Evolutionary conservation across 1,140 invertebrate species (phyloP).

Genomic region (Drosophila tropicalis): DNA sequence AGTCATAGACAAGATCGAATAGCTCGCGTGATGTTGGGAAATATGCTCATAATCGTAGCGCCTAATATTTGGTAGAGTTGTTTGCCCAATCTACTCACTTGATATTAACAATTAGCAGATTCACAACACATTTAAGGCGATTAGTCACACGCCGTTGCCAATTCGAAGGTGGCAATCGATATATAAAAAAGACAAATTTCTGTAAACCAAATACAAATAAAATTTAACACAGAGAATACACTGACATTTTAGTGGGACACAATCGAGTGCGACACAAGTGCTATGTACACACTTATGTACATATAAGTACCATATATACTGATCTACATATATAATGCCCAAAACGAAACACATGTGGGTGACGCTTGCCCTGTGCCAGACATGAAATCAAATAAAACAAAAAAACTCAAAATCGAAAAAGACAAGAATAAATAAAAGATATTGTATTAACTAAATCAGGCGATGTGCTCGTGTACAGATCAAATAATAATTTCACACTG

Average conservation of each 20-base stretch:
- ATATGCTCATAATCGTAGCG: slow-evolving; percentile 5
- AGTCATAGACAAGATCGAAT: background rate
- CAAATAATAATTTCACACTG: background rate
- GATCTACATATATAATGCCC: slow-evolving; percentile 34
- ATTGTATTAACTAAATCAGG: slow-evolving; percentile 42
- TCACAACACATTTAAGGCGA: slow-evolving; percentile 46
- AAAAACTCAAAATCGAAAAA: slow-evolving; percentile 8
- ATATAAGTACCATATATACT: slow-evolving; percentile 13
- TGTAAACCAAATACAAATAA: slow-evolving; percentile 26
- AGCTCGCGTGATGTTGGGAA: slow-evolving; percentile 36
- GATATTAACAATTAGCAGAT: slow-evolving; percentile 65
- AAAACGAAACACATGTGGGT: slow-evolving; percentile 44
- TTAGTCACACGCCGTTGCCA: slow-evolving; percentile 69
- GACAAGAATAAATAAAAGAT: slow-evolving; percentile 32
- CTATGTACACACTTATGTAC: slow-evolving; percentile 18
- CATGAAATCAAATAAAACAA: slow-evolving; percentile 23
- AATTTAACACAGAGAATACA: slow-evolving; percentile 12
- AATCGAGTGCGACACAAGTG: slow-evolving; percentile 19
- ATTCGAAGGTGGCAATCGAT: slow-evolving; percentile 58
- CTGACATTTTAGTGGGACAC: slow-evolving; percentile 30
- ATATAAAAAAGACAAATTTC: slow-evolving; percentile 43
- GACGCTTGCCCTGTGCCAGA: slow-evolving; percentile 36
- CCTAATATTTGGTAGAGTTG: slow-evolving; percentile 1
- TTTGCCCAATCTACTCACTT: slow-evolving; percentile 23
- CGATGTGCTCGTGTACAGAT: slow-evolving; percentile 35